phyloP scores from a whole-genome alignment of 2,888 invertebrate species.

The Nomada fabriciana region DNA sequence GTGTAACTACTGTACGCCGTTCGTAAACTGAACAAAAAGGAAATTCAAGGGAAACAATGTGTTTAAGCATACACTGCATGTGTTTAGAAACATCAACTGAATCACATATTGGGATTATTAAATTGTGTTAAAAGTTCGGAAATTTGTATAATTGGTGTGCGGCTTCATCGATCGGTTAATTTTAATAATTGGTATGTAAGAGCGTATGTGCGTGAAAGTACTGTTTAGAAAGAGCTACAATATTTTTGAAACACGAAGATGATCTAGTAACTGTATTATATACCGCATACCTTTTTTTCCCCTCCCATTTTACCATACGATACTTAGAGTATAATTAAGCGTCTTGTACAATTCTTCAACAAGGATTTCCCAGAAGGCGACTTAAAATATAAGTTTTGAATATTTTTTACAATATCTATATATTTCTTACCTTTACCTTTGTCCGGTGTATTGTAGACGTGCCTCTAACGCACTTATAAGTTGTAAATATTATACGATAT shows the following conservation, averaged over 20 bases:
- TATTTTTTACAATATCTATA: slow-evolving; percentile 81
- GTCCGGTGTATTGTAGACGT: slow-evolving; percentile 48
- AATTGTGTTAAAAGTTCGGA: slow-evolving; percentile 53
- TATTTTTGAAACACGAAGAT: slow-evolving; percentile 76
- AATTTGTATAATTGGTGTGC: slow-evolving; percentile 61
- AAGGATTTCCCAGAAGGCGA: slow-evolving; percentile 80
- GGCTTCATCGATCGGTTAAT: slow-evolving; percentile 57
- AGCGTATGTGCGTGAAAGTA: slow-evolving; percentile 62
- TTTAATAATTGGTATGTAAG: slow-evolving; percentile 51
- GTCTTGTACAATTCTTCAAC: slow-evolving; percentile 82
- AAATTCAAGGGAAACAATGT: slow-evolving; percentile 1
- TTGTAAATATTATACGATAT: slow-evolving; percentile 46
- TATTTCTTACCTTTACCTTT: slow-evolving; percentile 65
- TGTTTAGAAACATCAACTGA: slow-evolving; percentile 15
- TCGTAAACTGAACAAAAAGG: slow-evolving; percentile 20
- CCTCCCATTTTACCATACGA: slow-evolving; percentile 75
- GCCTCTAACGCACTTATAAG: slow-evolving; percentile 33
- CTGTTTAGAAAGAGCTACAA: slow-evolving; percentile 68
- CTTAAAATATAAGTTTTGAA: slow-evolving; percentile 84
- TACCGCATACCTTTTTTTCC: slow-evolving; percentile 66
- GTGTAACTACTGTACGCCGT: slow-evolving; percentile 5
- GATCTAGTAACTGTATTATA: slow-evolving; percentile 69
- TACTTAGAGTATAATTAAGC: slow-evolving; percentile 79
- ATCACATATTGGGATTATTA: slow-evolving; percentile 30
- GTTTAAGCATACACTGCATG: slow-evolving; percentile 7